These are phyloP conservation scores for Garra rufa DNA, from an alignment of 2,113 vertebrate species.

Conservation along the genomic window DNA sequence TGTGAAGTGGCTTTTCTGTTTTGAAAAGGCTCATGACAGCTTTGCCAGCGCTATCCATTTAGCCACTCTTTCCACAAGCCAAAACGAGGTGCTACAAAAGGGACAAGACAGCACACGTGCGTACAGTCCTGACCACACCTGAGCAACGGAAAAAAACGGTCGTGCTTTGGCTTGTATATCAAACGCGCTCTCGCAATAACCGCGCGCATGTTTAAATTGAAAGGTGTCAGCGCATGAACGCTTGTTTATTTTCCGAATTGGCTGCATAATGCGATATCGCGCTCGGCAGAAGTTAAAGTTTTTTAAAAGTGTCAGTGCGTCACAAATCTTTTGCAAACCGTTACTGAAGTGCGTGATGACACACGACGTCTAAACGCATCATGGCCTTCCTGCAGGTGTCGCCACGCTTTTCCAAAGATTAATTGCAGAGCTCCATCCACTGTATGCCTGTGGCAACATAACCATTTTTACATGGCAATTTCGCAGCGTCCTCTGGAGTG, in stretches of 20 bases:
- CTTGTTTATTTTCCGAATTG: slow-evolving; percentile 9
- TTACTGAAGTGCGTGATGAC: slow-evolving; percentile 71
- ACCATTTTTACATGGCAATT: neutral
- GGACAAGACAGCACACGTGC: slow-evolving; percentile 68
- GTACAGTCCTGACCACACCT: slow-evolving; percentile 25
- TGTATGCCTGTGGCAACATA: neutral
- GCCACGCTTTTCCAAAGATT: slow-evolving; percentile 57
- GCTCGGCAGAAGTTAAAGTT: neutral
- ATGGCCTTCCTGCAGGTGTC: slow-evolving; percentile 58
- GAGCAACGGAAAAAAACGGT: slow-evolving; percentile 3
- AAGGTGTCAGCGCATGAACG: neutral
- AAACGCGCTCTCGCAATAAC: neutral
- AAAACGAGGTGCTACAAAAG: slow-evolving; percentile 49
- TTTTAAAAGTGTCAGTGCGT: slow-evolving; percentile 1
- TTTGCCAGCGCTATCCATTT: slow-evolving; percentile 63
- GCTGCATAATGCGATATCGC: neutral
- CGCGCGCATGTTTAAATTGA: neutral
- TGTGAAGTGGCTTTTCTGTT: slow-evolving; percentile 63
- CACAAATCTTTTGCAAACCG: slow-evolving; percentile 59
- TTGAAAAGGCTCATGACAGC: slow-evolving; percentile 63
- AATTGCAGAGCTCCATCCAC: slow-evolving; percentile 14
- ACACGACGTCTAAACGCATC: slow-evolving; percentile 62
- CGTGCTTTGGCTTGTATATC: neutral
- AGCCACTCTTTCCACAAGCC: slow-evolving; percentile 50
- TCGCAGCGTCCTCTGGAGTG: neutral